phyloP scores from a whole-genome alignment of 2,797 vertebrate genomes.

The Pipistrellus nathusii region DNA sequence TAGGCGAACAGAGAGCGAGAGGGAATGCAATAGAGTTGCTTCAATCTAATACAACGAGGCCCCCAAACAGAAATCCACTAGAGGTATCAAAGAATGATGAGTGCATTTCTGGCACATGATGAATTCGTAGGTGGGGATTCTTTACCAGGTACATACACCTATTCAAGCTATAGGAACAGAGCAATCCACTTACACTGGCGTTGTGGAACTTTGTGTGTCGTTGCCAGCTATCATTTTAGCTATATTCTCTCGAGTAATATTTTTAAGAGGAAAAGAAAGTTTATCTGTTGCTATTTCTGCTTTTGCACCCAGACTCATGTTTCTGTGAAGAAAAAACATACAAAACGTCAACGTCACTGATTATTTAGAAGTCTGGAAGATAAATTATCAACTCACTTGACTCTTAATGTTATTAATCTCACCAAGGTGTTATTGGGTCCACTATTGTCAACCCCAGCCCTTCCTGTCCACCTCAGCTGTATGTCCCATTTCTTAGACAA shows the following conservation, averaged over 20 bases:
- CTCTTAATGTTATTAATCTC: neutral
- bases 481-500: neutral
- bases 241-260: slow-evolving; percentile 85
- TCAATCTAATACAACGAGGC: neutral
- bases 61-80: neutral
- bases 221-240: slow-evolving; percentile 86
- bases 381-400: neutral
- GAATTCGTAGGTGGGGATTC: neutral
- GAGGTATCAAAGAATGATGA: neutral
- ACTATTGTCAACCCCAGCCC: neutral
- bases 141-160: neutral
- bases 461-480: neutral
- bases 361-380: neutral
- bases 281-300: slow-evolving; percentile 94
- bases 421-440: neutral
- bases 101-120: neutral
- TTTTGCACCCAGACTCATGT: slow-evolving; percentile 94
- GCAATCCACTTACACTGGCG: slow-evolving; percentile 92
- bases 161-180: slow-evolving; percentile 21
- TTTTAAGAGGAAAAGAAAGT: slow-evolving; percentile 85
- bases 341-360: neutral
- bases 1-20: neutral
- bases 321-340: slow-evolving; percentile 87
- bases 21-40: neutral
- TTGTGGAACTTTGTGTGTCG: slow-evolving; percentile 49